Evolutionary conservation across 1,140 invertebrate genomes (phyloP).

Genomic region (Drosophila rhopaloa): DNA sequence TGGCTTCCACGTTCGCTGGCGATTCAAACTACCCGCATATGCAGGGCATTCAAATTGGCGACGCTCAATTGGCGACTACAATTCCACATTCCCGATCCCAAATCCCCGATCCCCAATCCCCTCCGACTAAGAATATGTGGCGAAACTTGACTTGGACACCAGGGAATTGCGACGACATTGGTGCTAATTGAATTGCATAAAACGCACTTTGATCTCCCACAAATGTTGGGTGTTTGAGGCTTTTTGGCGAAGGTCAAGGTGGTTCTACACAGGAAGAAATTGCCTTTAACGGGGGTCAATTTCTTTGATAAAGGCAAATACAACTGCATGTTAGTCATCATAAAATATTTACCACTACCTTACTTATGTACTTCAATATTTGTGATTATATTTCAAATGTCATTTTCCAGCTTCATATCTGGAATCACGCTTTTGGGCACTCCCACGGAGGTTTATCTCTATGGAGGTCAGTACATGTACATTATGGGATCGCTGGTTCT

Average conservation of each 20-base stretch:
- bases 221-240: conserved; percentile 11
- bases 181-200: conserved; percentile 76
- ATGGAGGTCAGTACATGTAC: conserved; percentile 90
- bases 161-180: conserved; percentile 29
- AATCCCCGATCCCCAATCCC: not conserved
- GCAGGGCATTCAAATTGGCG: conserved; percentile 44
- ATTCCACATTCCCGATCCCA: not conserved
- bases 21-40: conserved; percentile 35
- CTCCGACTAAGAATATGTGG: not conserved
- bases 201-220: conserved; percentile 73
- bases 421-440: conserved; percentile 88
- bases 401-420: conserved; percentile 86
- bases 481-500: conserved; percentile 87
- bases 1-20: conserved; percentile 27
- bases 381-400: too few species aligned
- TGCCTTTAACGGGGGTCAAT: not conserved
- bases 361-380: too few species aligned
- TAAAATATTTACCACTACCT: too few species aligned
- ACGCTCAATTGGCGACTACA: conserved; percentile 28
- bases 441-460: conserved; percentile 93
- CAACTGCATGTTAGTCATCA: too few species aligned
- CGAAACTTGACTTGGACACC: not conserved
- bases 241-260: conserved; percentile 57
- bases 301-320: too few species aligned
- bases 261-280: conserved; percentile 12